phyloP scores from a whole-genome alignment of 2,888 invertebrate genomes.

The Mythimna loreyi region DNA sequence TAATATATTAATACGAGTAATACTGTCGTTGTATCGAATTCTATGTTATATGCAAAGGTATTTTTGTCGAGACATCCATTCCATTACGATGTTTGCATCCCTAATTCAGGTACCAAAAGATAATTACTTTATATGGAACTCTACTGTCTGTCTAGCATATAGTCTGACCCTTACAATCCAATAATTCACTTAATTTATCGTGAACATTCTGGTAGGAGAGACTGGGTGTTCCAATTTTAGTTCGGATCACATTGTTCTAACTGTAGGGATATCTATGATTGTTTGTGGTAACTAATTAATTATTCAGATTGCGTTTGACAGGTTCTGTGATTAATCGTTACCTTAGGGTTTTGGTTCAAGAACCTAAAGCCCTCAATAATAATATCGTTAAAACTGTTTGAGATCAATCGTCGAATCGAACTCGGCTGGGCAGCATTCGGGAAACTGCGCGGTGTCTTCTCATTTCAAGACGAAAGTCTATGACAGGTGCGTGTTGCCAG shows the following conservation, averaged over 20 bases:
- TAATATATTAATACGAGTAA: no score
- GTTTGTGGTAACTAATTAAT: neutral
- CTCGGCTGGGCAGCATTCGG: no score
- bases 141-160: neutral
- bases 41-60: no score
- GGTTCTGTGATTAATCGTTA: neutral
- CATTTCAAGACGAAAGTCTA: no score
- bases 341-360: neutral
- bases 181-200: neutral
- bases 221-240: neutral
- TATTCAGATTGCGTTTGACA: constrained; percentile 20
- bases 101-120: neutral
- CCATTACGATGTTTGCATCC: no score
- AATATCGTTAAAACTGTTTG: neutral
- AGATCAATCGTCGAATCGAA: no score
- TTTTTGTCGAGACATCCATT: no score
- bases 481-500: no score
- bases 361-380: no score
- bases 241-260: neutral
- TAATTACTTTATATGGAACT: neutral
- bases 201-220: neutral
- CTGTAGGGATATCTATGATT: neutral
- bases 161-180: neutral
- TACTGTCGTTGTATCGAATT: no score
- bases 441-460: no score